These are phyloP conservation scores for Microcaecilia unicolor DNA, from an alignment of 2,797 vertebrate species.

Conservation along the genomic window DNA sequence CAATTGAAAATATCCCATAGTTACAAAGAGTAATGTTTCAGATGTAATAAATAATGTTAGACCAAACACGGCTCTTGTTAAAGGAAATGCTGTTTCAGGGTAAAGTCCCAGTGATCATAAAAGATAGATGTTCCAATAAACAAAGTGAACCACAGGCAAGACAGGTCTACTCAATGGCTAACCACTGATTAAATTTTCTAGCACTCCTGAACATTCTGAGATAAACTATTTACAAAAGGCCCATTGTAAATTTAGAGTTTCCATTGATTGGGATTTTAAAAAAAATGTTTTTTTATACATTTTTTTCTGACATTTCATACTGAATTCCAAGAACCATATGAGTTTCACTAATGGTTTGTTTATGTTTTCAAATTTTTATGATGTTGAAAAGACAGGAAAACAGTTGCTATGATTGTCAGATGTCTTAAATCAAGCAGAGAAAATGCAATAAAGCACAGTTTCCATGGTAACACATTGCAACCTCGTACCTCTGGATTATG, in stretches of 20 bases:
- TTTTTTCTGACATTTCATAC: slow-evolving; percentile 29
- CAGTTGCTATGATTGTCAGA: slow-evolving; percentile 61
- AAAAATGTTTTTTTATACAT: too few relatives aligned
- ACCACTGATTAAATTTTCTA: slow-evolving; percentile 54
- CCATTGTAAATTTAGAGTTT: slow-evolving; percentile 41
- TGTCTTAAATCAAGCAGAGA: slow-evolving; percentile 59
- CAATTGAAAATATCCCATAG: slow-evolving; percentile 47
- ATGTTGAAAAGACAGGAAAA: slow-evolving; percentile 45
- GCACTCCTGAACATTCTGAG: slow-evolving; percentile 36
- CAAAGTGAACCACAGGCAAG: slow-evolving; percentile 55
- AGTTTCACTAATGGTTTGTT: slow-evolving; percentile 34
- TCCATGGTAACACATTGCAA: slow-evolving; percentile 59
- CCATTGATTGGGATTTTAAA: too few relatives aligned
- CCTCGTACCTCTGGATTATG: slow-evolving; percentile 57
- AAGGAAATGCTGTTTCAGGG: slow-evolving; percentile 65
- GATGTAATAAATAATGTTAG: slow-evolving; percentile 55
- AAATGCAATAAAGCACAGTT: slow-evolving; percentile 59
- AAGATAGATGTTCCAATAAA: slow-evolving; percentile 67
- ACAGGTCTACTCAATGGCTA: slow-evolving; percentile 45
- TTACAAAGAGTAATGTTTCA: slow-evolving; percentile 60
- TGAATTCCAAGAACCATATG: slow-evolving; percentile 16
- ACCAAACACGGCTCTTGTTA: slow-evolving; percentile 57
- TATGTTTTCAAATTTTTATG: slow-evolving; percentile 58
- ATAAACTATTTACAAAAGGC: slow-evolving; percentile 44
- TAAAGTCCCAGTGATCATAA: slow-evolving; percentile 59